These are phyloP conservation scores for Neuroterus valhalla DNA, from an alignment of 1,140 invertebrate genomes.

Conservation along the genomic window DNA sequence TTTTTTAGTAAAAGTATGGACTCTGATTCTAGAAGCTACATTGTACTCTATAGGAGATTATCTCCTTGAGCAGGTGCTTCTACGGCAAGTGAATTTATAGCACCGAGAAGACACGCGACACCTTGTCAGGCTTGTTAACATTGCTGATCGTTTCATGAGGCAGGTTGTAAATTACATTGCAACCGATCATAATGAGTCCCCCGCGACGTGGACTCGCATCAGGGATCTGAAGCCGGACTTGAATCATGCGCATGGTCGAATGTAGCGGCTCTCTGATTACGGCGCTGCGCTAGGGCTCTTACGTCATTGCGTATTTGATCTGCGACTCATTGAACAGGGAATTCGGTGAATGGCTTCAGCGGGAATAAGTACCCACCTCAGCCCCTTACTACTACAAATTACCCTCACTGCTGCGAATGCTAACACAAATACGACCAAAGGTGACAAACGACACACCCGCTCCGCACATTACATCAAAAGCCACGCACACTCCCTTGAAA, in stretches of 20 bases:
- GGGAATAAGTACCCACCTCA: slow-evolving; percentile 43
- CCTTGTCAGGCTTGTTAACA: slow-evolving; percentile 55
- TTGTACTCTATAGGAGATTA: not conserved
- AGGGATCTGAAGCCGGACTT: slow-evolving; percentile 47
- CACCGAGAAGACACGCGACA: slow-evolving; percentile 24
- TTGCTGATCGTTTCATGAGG: slow-evolving; percentile 41
- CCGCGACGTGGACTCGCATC: slow-evolving; percentile 34
- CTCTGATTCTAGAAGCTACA: not conserved
- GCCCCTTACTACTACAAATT: slow-evolving; percentile 41
- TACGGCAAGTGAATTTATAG: slow-evolving; percentile 33
- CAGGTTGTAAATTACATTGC: slow-evolving; percentile 55
- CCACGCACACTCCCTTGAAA: slow-evolving; percentile 33
- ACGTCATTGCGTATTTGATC: slow-evolving; percentile 68
- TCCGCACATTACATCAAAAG: slow-evolving; percentile 62
- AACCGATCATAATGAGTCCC: slow-evolving; percentile 60
- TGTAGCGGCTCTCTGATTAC: slow-evolving; percentile 43
- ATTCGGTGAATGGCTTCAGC: slow-evolving; percentile 69
- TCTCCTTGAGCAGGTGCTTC: slow-evolving; percentile 26
- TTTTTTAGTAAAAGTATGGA: no score
- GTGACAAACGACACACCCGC: slow-evolving; percentile 56
- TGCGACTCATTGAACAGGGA: slow-evolving; percentile 65
- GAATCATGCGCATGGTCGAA: slow-evolving; percentile 45
- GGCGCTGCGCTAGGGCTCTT: slow-evolving; percentile 49
- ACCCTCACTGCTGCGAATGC: no score
- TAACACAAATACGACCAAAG: slow-evolving; percentile 40